phyloP scores from a whole-genome alignment of 2,113 vertebrate genomes.

The Lates calcarifer region DNA sequence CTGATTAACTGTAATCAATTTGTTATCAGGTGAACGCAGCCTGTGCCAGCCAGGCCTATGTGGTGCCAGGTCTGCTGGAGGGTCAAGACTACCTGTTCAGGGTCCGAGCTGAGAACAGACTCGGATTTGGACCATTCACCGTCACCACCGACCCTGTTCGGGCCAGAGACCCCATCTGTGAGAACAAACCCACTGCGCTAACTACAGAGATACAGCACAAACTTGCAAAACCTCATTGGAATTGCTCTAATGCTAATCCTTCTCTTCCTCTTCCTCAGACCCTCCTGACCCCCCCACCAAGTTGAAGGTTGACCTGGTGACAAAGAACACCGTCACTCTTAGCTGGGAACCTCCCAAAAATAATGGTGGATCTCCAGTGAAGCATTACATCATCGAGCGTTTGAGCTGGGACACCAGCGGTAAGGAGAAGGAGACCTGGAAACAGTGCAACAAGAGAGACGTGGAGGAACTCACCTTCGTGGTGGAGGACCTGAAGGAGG shows the following conservation, averaged over 20 bases:
- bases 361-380: slow-evolving; percentile 95
- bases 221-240: neutral
- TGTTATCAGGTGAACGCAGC: slow-evolving; percentile 83
- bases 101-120: slow-evolving; percentile 94
- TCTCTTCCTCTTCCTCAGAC: slow-evolving; percentile 79
- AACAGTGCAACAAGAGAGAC: slow-evolving; percentile 90
- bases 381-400: slow-evolving; percentile 95
- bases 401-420: slow-evolving; percentile 95
- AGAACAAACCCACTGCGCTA: slow-evolving; percentile 66
- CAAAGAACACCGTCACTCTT: slow-evolving; percentile 92
- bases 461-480: slow-evolving; percentile 79
- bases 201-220: neutral
- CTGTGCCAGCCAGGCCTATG: slow-evolving; percentile 94
- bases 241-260: neutral
- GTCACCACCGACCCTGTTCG: slow-evolving; percentile 91
- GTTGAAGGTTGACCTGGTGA: slow-evolving; percentile 93
- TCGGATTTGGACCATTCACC: slow-evolving; percentile 92
- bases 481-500: slow-evolving; percentile 82
- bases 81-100: slow-evolving; percentile 97
- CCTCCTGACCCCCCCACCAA: slow-evolving; percentile 96
- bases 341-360: slow-evolving; percentile 96
- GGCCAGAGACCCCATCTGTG: slow-evolving; percentile 97
- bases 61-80: slow-evolving; percentile 92
- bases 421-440: slow-evolving; percentile 97
- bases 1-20: neutral